phyloP scores from a whole-genome alignment of 2,888 invertebrate genomes.

The Dasypolia templi region DNA sequence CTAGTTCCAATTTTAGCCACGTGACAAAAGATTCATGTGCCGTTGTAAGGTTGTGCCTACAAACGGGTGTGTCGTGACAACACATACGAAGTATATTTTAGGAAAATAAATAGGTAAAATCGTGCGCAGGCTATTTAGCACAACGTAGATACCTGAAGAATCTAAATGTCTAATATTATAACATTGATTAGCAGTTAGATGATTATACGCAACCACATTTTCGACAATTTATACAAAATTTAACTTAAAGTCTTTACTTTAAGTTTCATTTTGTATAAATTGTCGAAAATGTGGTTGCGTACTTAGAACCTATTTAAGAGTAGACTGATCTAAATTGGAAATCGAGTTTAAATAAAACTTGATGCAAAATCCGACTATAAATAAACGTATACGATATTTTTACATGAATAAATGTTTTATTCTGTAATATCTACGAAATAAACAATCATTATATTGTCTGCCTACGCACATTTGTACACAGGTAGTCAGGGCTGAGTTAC shows the following conservation, averaged over 20 bases:
- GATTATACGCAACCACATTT: neutral
- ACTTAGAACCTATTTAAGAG: slow-evolving; percentile 5
- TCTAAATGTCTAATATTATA: slow-evolving; percentile 26
- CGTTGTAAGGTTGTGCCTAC: neutral
- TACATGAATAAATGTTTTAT: slow-evolving; percentile 40
- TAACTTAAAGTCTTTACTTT: neutral
- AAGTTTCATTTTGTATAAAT: slow-evolving; percentile 3
- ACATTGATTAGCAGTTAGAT: slow-evolving; percentile 26
- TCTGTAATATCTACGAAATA: slow-evolving; percentile 27
- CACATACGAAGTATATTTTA: neutral
- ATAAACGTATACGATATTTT: slow-evolving; percentile 25
- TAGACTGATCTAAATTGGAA: neutral
- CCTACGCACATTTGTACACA: slow-evolving; percentile 32
- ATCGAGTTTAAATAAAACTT: neutral
- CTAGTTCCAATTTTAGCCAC: no score
- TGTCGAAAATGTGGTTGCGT: neutral
- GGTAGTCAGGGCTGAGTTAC: slow-evolving; percentile 11
- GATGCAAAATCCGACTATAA: neutral
- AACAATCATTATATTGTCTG: slow-evolving; percentile 18
- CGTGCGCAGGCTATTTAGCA: slow-evolving; percentile 29
- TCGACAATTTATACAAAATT: neutral
- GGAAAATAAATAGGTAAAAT: neutral
- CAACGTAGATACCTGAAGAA: neutral
- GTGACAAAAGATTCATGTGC: no score
- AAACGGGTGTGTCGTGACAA: neutral